These are phyloP conservation scores for Crenichthys baileyi DNA, from an alignment of 2,797 vertebrate species.

Conservation along the genomic window DNA sequence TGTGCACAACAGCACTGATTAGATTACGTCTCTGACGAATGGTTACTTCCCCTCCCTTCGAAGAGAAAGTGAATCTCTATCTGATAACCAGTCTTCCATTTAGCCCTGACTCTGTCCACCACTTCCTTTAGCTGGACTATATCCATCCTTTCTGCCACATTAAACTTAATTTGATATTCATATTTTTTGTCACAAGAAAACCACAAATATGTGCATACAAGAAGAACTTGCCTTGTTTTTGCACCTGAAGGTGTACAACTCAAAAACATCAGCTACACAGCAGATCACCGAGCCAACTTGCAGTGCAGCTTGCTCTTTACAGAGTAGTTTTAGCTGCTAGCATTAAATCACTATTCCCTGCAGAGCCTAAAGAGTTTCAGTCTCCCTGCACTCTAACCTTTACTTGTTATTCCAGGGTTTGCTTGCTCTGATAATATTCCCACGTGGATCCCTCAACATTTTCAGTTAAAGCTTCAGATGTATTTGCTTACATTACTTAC, in stretches of 20 bases:
- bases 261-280: constrained; percentile 12
- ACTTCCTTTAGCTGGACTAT: constrained; percentile 55
- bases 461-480: constrained; percentile 16
- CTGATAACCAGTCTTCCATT: constrained; percentile 69
- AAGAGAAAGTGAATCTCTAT: constrained; percentile 76
- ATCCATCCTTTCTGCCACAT: constrained; percentile 49
- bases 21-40: constrained; percentile 78
- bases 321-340: constrained; percentile 46
- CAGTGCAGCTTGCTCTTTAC: constrained; percentile 33
- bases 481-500: constrained; percentile 15
- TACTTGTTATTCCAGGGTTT: constrained; percentile 33
- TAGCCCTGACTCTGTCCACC: constrained; percentile 51
- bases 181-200: constrained; percentile 11
- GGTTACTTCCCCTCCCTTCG: constrained; percentile 72
- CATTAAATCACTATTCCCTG: constrained; percentile 49
- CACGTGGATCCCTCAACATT: background rate
- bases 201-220: background rate
- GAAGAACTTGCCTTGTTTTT: background rate
- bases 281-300: constrained; percentile 17
- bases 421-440: constrained; percentile 39
- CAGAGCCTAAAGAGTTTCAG: constrained; percentile 32
- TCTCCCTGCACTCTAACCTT: constrained; percentile 47
- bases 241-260: background rate
- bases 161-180: constrained; percentile 47
- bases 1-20: constrained; percentile 77